These are phyloP conservation scores for Drosophila leontia DNA, from an alignment of 1,140 invertebrate species.

Conservation along the genomic window DNA sequence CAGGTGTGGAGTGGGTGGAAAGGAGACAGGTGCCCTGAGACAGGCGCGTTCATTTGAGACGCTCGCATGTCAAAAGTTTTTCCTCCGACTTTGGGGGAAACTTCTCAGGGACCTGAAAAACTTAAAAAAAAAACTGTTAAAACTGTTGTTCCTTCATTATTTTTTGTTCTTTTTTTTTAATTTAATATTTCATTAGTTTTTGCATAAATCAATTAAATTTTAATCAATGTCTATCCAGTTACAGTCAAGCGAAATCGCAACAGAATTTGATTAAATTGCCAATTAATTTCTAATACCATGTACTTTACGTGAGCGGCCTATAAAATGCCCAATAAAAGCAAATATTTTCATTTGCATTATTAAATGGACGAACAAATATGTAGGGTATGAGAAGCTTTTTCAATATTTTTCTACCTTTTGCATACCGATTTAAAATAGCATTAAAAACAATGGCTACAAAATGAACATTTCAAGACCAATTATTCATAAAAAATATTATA, in stretches of 20 bases:
- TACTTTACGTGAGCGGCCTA: conserved; percentile 5
- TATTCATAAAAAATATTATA: no score
- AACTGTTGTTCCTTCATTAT: neutral
- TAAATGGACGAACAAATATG: neutral
- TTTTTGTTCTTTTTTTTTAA: neutral
- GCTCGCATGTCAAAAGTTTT: conserved; percentile 54
- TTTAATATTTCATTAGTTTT: conserved; percentile 21
- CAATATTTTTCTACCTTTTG: neutral
- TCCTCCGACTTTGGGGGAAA: neutral
- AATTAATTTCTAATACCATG: conserved; percentile 33
- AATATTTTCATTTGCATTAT: conserved; percentile 2
- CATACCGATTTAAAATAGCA: neutral
- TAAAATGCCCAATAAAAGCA: neutral
- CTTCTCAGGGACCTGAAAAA: conserved; percentile 7
- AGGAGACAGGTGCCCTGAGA: conserved; percentile 37
- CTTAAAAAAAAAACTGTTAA: conserved; percentile 12
- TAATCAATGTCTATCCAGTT: conserved; percentile 1
- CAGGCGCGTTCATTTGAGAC: conserved; percentile 51
- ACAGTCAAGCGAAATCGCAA: no score
- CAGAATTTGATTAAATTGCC: conserved; percentile 5
- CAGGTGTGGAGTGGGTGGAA: conserved; percentile 6
- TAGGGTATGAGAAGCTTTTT: neutral
- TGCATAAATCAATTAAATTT: conserved; percentile 26
- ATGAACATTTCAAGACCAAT: no score
- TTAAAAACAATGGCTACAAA: no score